A percentile compares a stretch with the other conserved stretches of the same genome.
These are phyloP conservation scores for Euura saliciscinereae DNA, from an alignment of 1,140 invertebrate genomes.

Conservation along the genomic window DNA sequence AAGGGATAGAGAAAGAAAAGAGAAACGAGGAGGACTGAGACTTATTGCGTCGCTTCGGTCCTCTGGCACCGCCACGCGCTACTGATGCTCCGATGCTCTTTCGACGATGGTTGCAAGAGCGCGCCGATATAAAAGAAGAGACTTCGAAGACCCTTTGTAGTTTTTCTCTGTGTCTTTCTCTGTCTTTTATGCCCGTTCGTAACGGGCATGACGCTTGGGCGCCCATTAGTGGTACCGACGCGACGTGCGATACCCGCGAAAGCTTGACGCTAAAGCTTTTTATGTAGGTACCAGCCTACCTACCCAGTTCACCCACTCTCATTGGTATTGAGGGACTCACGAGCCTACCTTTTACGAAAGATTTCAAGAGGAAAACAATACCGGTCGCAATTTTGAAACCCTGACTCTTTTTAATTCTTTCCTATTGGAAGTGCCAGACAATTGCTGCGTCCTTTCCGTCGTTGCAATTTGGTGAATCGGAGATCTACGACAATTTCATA, in stretches of 20 bases:
- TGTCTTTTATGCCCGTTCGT: neutral
- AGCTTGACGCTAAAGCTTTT: conserved; percentile 2
- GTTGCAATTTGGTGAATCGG: no score
- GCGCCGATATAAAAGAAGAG: conserved; percentile 6
- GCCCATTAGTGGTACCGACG: neutral
- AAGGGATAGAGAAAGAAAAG: neutral
- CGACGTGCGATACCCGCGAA: neutral
- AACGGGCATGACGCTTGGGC: neutral
- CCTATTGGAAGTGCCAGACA: no score
- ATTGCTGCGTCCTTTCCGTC: no score
- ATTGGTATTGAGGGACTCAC: neutral
- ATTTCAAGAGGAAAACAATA: conserved; percentile 7
- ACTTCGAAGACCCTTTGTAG: conserved; percentile 3
- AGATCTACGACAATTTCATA: no score
- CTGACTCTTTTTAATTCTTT: no score
- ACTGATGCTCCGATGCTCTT: conserved; percentile 1
- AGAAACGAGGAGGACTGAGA: conserved; percentile 38
- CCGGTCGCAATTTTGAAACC: neutral
- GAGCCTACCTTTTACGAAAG: neutral
- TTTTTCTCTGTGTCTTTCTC: neutral
- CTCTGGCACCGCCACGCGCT: neutral
- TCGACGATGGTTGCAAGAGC: conserved; percentile 3
- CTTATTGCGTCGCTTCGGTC: conserved; percentile 35
- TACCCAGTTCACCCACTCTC: neutral
- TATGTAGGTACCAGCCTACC: neutral